Conservation (phyloP, 2,797 vertebrate species). For the Xiphorhynchus erythropygius region DNA sequence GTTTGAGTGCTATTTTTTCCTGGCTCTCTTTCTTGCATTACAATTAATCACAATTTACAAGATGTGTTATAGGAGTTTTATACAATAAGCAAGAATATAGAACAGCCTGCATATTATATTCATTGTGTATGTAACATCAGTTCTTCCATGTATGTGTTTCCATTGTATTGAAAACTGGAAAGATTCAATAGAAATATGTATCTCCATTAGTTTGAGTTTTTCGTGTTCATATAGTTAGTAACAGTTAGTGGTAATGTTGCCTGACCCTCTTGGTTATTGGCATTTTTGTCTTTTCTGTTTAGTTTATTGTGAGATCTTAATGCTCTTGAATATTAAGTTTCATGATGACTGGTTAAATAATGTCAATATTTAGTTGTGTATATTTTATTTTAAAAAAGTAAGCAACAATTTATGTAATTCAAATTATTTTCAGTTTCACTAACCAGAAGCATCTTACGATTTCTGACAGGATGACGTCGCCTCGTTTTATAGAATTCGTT, state of each 20-base stretch:
- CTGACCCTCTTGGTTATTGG: not conserved
- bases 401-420: not conserved
- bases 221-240: not conserved
- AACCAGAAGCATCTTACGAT: not conserved
- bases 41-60: not conserved
- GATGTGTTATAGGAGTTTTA: not conserved
- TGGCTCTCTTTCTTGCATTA: not conserved
- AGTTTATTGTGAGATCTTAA: not conserved
- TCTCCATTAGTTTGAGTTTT: not conserved
- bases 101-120: not conserved
- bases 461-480: constrained; percentile 91
- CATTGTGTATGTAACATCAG: not conserved
- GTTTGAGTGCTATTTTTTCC: not conserved
- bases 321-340: not conserved
- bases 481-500: constrained; percentile 97
- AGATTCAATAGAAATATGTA: not conserved
- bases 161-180: not conserved
- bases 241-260: not conserved
- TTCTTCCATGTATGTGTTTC: not conserved
- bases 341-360: not conserved
- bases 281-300: not conserved
- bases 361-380: not conserved
- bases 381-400: not conserved
- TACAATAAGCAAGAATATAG: not conserved
- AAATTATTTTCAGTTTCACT: not conserved